Evolutionary conservation across 2,113 vertebrate genomes (phyloP), one percentile per base, ranked within the genome.

Genomic region (Pica pica): DNA sequence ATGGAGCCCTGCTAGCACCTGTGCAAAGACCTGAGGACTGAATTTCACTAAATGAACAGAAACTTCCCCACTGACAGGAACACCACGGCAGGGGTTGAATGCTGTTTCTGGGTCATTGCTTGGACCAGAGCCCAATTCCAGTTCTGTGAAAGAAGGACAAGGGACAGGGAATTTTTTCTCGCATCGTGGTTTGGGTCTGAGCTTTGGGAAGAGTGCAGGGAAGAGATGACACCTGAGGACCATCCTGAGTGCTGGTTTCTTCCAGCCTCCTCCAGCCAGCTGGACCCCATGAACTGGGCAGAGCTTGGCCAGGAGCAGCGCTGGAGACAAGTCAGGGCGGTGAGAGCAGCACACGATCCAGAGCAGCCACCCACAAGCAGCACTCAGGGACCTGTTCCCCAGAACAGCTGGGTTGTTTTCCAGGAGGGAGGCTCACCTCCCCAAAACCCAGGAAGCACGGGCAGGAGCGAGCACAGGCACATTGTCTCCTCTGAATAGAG

Each of bases 41-140:
- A 56, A 61, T 56, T 56, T 24, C 63, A 73, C 56, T 35, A 33
- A 33, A 59, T 1, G 14, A 82, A n/a, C 70, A 92, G 63, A 65
- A 88, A n/a, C 7, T 19, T 74, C 22, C 18, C 37, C 44, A 12
- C 21, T 35, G 70, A 16, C 64, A 53, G 6, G 1, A 39, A 6
- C 60, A 49, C 26, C 0, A 0, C 0, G 1, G 31, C 31, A 28
- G 63, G 33, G 37, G 24, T 1, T 1, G 0, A 59, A 44, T 31
- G 15, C 6, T 10, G 12, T 30, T 49, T 33, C 77, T 83, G 70
- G 70, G 37, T 28, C 61, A 23, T 11, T 71, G 41, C 26, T 70
- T 53, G 64, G 50, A 46, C 33, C 30, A 59, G 23, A 70, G 18
- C 44, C 31, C 2, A 1, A 1, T 30, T 63, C 13, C n/a, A n/a